Percentiles rank a stretch among this genome's conserved stretches.
These are phyloP conservation scores for Phymatocera aterrima DNA, from an alignment of 2,888 invertebrate species.

Conservation along the genomic window DNA sequence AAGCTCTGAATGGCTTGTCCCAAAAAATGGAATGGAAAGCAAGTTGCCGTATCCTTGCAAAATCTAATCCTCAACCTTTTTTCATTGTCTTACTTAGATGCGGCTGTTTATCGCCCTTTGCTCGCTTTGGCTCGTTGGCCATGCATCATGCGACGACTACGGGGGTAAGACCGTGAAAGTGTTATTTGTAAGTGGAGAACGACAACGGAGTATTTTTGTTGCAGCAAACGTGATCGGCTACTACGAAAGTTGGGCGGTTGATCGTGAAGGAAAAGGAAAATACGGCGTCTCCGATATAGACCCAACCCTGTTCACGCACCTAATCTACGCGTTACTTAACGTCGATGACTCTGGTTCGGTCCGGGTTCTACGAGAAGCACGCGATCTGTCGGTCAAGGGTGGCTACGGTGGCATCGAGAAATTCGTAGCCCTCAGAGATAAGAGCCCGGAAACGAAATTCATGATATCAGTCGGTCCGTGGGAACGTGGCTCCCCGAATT, in stretches of 20 bases:
- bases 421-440: constrained; percentile 77
- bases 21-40: too few relatives aligned
- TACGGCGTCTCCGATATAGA: constrained; percentile 83
- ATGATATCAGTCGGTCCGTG: constrained; percentile 83
- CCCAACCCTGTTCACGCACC: constrained; percentile 83
- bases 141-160: too few relatives aligned
- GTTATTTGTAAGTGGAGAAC: too few relatives aligned
- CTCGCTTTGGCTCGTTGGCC: too few relatives aligned
- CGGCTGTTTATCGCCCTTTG: too few relatives aligned
- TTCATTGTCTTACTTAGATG: too few relatives aligned
- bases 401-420: constrained; percentile 76
- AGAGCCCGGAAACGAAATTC: constrained; percentile 77
- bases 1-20: too few relatives aligned
- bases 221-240: constrained; percentile 81
- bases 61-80: too few relatives aligned
- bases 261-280: constrained; percentile 80
- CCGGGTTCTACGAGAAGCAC: constrained; percentile 78
- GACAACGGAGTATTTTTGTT: too few relatives aligned
- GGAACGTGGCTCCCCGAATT: constrained; percentile 81
- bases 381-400: constrained; percentile 78
- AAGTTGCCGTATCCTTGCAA: too few relatives aligned
- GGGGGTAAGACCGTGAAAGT: too few relatives aligned
- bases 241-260: constrained; percentile 86
- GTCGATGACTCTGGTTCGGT: constrained; percentile 77
- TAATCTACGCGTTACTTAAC: constrained; percentile 87